Evolutionary conservation across 2,113 vertebrate species (phyloP).

Genomic region (Ardeotis arabs): DNA sequence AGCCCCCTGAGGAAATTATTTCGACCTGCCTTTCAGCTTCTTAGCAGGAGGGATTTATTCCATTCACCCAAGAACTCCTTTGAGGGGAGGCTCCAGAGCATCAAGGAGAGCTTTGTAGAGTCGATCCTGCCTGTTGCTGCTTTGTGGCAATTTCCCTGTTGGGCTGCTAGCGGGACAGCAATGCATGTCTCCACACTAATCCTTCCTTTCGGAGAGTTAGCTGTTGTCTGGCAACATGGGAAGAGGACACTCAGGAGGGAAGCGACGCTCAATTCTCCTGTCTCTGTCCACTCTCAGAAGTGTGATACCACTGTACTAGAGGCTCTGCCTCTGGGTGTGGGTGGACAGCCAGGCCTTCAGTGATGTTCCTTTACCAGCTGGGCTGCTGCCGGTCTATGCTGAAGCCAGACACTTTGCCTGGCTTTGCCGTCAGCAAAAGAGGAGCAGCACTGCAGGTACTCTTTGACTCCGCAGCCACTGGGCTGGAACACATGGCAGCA

Average conservation of each 20-base stretch:
- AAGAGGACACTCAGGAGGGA: neutral
- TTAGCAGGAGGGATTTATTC: neutral
- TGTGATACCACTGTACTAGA: rapidly evolving
- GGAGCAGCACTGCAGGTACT: neutral
- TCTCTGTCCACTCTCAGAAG: neutral
- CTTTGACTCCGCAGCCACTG: neutral
- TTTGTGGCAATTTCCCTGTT: neutral
- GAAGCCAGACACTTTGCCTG: neutral
- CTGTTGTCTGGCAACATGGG: neutral
- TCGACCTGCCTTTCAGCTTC: neutral
- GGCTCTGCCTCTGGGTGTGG: neutral
- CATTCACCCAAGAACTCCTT: neutral
- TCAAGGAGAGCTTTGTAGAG: neutral
- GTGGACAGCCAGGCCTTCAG: neutral
- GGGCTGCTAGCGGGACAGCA: neutral
- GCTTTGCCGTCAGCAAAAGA: neutral
- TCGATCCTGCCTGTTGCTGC: neutral
- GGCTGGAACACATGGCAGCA: neutral
- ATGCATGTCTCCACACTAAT: neutral
- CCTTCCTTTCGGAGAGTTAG: neutral
- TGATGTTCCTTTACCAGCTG: neutral
- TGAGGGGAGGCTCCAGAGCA: neutral
- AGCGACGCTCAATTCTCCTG: neutral
- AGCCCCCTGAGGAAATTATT: neutral
- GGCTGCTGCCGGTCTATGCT: rapidly evolving